Percentiles rank a stretch among this genome's conserved stretches.
Conservation (phyloP, 2,113 vertebrate genomes). For the Brachirus orientalis region DNA sequence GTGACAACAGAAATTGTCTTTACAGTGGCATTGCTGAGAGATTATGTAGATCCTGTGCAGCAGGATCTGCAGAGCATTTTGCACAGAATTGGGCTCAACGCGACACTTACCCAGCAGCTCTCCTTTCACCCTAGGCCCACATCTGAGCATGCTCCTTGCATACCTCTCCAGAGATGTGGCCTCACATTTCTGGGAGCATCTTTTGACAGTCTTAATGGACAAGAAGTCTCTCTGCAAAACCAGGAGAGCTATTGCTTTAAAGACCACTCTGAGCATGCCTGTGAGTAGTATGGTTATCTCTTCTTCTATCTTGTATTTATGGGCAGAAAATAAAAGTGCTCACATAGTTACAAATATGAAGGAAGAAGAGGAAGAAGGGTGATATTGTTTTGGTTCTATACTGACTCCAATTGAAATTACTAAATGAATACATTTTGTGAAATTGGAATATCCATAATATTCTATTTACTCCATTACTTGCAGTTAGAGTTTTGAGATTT, state of each 20-base stretch:
- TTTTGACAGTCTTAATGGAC: slow-evolving; percentile 76
- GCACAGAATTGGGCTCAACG: slow-evolving; percentile 8
- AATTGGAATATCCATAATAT: slow-evolving; percentile 15
- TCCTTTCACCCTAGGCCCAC: slow-evolving; percentile 42
- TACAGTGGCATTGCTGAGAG: slow-evolving; percentile 4
- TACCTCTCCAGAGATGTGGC: slow-evolving; percentile 56
- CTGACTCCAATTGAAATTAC: too few species aligned
- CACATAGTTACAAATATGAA: too few species aligned
- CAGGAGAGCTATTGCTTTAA: slow-evolving; percentile 60
- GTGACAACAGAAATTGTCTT: slow-evolving; percentile 30
- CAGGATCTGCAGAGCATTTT: background rate
- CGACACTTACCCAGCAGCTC: slow-evolving; percentile 20
- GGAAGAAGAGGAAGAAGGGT: background rate
- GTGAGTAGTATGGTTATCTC: slow-evolving; percentile 57
- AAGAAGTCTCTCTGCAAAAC: slow-evolving; percentile 67
- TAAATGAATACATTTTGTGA: background rate
- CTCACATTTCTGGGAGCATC: slow-evolving; percentile 70
- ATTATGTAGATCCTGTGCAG: background rate
- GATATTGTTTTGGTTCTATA: background rate
- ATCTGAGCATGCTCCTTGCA: slow-evolving; percentile 54
- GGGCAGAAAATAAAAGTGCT: slow-evolving; percentile 49
- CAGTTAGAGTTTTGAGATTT: slow-evolving; percentile 32
- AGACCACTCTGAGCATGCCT: slow-evolving; percentile 65
- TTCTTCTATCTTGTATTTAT: slow-evolving; percentile 49
- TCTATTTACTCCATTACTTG: slow-evolving; percentile 20